These are phyloP conservation scores for Monodelphis domestica DNA, from an alignment of 2,797 vertebrate species.

Conservation along the genomic window DNA sequence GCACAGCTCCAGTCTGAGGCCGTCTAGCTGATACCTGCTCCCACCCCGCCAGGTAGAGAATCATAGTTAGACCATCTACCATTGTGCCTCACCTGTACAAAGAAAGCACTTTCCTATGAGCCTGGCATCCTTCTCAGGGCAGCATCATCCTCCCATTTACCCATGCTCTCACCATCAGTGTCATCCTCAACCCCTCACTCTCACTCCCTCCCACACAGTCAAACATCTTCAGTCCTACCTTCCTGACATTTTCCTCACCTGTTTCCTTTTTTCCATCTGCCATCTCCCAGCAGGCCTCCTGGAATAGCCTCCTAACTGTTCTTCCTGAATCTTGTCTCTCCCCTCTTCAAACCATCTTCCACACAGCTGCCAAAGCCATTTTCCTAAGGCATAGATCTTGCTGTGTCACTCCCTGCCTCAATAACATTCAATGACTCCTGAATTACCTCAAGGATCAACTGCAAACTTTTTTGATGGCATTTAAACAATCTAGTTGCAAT, in stretches of 20 bases:
- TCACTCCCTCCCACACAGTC: too few relatives aligned
- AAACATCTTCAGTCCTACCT: neutral
- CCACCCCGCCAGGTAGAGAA: neutral
- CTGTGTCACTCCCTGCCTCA: neutral
- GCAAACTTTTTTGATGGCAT: neutral
- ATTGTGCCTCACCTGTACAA: neutral
- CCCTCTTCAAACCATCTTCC: neutral
- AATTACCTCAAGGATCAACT: neutral
- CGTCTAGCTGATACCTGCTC: neutral
- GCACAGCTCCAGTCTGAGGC: neutral
- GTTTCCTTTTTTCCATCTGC: neutral
- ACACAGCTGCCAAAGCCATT: neutral
- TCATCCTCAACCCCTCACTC: neutral
- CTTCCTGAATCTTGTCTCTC: neutral
- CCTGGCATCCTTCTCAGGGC: neutral
- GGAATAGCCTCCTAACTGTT: neutral
- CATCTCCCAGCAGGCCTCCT: neutral
- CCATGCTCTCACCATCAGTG: neutral
- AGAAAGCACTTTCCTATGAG: neutral
- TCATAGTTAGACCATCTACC: neutral
- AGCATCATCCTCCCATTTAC: neutral
- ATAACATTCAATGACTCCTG: neutral
- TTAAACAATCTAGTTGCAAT: neutral
- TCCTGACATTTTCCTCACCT: neutral
- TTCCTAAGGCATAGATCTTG: neutral